These are phyloP conservation scores for Telmatochromis sp. DNA, from an alignment of 2,113 vertebrate species.

Conservation along the genomic window DNA sequence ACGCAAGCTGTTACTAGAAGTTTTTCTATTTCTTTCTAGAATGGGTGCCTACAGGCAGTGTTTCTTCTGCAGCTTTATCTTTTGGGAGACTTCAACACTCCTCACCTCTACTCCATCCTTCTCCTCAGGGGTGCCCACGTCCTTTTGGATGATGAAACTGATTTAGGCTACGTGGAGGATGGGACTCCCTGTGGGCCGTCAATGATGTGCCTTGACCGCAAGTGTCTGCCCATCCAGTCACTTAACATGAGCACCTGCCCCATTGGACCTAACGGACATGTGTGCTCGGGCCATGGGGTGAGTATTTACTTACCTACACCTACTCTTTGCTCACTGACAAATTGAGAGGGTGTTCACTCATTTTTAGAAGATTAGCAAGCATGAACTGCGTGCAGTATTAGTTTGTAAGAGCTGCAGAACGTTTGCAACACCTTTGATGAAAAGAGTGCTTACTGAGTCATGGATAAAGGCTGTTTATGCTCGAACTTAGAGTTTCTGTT, in stretches of 20 bases:
- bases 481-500: not conserved
- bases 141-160: constrained; percentile 93
- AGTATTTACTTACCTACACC: constrained; percentile 51
- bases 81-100: not conserved
- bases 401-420: not conserved
- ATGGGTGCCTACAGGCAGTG: not conserved
- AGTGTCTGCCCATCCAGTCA: constrained; percentile 94
- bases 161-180: constrained; percentile 96
- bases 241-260: constrained; percentile 95
- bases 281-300: constrained; percentile 96
- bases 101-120: not conserved
- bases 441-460: not conserved
- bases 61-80: not conserved
- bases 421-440: not conserved
- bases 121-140: constrained; percentile 84
- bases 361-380: not conserved
- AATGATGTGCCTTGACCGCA: constrained; percentile 98
- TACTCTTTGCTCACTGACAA: not conserved
- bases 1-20: not conserved
- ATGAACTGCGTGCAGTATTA: not conserved
- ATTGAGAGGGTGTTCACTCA: not conserved
- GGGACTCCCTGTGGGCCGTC: constrained; percentile 95
- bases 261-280: constrained; percentile 83
- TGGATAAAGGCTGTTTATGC: not conserved
- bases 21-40: not conserved